phyloP scores from a whole-genome alignment of 2,113 vertebrate genomes.

The Antechinus flavipes region DNA sequence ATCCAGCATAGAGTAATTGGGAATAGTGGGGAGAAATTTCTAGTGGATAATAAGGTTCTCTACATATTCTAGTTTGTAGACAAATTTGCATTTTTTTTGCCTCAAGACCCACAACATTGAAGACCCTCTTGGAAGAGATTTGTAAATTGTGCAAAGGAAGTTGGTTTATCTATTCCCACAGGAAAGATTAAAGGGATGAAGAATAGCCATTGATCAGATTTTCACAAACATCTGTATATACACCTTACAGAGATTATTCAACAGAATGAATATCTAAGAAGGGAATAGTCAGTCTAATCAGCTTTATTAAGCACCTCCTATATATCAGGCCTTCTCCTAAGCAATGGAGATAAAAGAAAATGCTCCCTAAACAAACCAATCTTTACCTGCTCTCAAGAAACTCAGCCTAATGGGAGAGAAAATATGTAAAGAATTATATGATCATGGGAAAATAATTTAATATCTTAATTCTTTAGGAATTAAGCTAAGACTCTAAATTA shows the following conservation, averaged over 20 bases:
- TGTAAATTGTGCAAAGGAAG: background rate
- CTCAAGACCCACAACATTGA: background rate
- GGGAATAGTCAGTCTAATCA: background rate
- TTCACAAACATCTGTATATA: background rate
- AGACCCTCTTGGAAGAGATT: background rate
- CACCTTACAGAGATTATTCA: background rate
- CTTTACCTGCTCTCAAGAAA: background rate
- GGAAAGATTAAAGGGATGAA: background rate
- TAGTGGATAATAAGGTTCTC: background rate
- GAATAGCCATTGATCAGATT: background rate
- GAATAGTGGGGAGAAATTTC: background rate
- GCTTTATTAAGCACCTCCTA: background rate
- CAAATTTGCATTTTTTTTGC: background rate
- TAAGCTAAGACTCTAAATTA: background rate
- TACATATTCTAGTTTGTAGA: background rate
- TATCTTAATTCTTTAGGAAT: background rate
- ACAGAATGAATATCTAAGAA: background rate
- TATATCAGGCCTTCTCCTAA: background rate
- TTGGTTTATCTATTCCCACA: background rate
- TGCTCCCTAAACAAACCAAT: background rate
- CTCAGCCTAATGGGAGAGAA: background rate
- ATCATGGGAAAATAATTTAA: background rate
- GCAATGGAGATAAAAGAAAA: background rate
- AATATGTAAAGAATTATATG: background rate
- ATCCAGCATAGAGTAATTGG: background rate